Evolutionary conservation across 2,888 invertebrate genomes (phyloP).

Genomic region (Cloeon dipterum): DNA sequence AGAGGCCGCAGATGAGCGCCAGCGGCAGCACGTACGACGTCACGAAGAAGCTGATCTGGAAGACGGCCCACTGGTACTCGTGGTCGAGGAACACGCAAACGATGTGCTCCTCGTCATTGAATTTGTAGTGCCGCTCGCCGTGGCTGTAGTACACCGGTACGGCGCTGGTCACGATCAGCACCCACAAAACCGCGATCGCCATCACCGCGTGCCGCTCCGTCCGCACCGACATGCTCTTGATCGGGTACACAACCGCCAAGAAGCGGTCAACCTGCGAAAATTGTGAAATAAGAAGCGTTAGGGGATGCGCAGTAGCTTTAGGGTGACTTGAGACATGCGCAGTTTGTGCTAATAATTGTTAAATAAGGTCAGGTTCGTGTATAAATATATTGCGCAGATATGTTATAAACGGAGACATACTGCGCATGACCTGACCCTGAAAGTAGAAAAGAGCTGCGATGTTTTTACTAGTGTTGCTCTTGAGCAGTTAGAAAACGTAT

Average conservation of each 20-base stretch:
- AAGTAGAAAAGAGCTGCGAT: too few species aligned
- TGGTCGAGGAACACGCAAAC: constrained; percentile 43
- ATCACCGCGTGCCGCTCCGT: constrained; percentile 60
- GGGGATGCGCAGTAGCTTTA: background rate
- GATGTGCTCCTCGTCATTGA: constrained; percentile 34
- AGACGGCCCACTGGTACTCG: constrained; percentile 13
- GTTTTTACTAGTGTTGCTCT: too few species aligned
- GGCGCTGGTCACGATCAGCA: constrained; percentile 52
- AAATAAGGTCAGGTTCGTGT: too few species aligned
- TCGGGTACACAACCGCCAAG: constrained; percentile 82
- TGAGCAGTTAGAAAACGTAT: too few species aligned
- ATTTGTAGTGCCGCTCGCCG: constrained; percentile 43
- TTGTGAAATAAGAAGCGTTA: background rate
- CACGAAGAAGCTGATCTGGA: constrained; percentile 63
- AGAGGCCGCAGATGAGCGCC: constrained; percentile 63
- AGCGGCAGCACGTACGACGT: constrained; percentile 77
- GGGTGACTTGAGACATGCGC: too few species aligned
- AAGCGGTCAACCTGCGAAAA: constrained; percentile 45
- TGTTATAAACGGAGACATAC: too few species aligned
- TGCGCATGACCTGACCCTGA: too few species aligned
- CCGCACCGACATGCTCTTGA: constrained; percentile 62
- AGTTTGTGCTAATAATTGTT: too few species aligned
- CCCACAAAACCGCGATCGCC: constrained; percentile 60
- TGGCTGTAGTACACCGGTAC: constrained; percentile 56
- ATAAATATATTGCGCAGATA: too few species aligned